phyloP scores from a whole-genome alignment of 1,140 invertebrate genomes.

The Drosophila seguyi region DNA sequence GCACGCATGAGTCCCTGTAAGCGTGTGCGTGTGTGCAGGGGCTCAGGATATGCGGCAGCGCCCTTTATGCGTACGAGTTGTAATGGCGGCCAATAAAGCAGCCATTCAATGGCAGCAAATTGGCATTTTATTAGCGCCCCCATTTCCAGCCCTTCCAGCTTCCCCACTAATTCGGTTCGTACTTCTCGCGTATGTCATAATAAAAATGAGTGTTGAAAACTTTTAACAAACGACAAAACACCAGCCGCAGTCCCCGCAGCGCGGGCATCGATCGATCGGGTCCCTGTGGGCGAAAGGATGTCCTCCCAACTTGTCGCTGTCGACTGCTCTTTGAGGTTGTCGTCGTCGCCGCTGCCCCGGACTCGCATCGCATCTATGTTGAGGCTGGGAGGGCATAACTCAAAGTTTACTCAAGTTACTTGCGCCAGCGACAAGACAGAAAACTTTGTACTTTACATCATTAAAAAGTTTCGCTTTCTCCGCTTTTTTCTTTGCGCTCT shows the following conservation, averaged over 20 bases:
- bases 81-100: constrained; percentile 80
- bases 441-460: constrained; percentile 84
- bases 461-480: constrained; percentile 82
- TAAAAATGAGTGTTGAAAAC: constrained; percentile 80
- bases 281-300: constrained; percentile 63
- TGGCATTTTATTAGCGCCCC: constrained; percentile 78
- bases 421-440: constrained; percentile 81
- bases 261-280: constrained; percentile 65
- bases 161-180: constrained; percentile 60
- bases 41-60: constrained; percentile 29
- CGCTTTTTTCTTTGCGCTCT: constrained; percentile 47
- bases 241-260: constrained; percentile 45
- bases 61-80: constrained; percentile 78
- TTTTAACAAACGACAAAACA: constrained; percentile 82
- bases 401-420: constrained; percentile 84
- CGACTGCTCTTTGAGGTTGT: constrained; percentile 71
- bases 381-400: constrained; percentile 70
- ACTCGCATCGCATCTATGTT: constrained; percentile 51
- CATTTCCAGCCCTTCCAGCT: constrained; percentile 21
- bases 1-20: constrained; percentile 17
- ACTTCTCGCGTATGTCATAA: constrained; percentile 75
- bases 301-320: constrained; percentile 33
- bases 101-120: constrained; percentile 81
- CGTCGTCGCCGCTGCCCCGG: constrained; percentile 32
- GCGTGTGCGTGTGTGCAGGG: constrained; percentile 25